These are phyloP conservation scores for Thecophora atra DNA, from an alignment of 2,888 invertebrate species.

Conservation along the genomic window DNA sequence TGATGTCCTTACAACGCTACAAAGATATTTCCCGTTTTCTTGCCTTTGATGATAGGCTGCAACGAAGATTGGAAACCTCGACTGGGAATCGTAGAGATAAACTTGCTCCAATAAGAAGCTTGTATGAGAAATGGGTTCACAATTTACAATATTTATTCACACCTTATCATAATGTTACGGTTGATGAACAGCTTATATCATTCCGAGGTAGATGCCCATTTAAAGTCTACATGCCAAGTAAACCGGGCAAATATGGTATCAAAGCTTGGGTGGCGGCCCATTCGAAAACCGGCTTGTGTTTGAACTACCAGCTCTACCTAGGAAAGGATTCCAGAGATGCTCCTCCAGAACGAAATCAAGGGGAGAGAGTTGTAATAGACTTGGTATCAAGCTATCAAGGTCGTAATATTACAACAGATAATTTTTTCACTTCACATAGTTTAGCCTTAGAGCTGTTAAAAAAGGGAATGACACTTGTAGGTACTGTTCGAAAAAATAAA, in stretches of 20 bases:
- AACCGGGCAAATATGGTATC: constrained; percentile 23
- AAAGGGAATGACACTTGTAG: background rate
- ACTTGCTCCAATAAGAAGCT: background rate
- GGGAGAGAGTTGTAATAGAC: background rate
- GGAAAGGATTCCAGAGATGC: background rate
- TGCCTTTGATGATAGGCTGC: background rate
- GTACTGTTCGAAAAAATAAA: background rate
- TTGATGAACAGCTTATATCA: constrained; percentile 25
- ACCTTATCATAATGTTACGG: background rate
- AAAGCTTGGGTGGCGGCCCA: background rate
- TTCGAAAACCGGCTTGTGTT: background rate
- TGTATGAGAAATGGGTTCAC: background rate
- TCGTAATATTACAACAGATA: background rate
- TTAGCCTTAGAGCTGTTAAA: background rate
- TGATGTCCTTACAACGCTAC: background rate
- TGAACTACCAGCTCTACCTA: background rate
- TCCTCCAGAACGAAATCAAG: background rate
- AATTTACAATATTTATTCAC: background rate
- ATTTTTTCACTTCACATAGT: background rate
- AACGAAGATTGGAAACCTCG: background rate
- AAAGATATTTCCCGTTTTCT: background rate
- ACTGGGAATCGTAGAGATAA: background rate
- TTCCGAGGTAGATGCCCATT: constrained; percentile 30
- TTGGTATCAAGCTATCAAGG: constrained; percentile 1
- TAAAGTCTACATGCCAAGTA: constrained; percentile 32